A percentile compares a stretch with the other conserved stretches of the same genome.
Conservation (phyloP, 2,888 invertebrate genomes). For the Mayetiola destructor region DNA sequence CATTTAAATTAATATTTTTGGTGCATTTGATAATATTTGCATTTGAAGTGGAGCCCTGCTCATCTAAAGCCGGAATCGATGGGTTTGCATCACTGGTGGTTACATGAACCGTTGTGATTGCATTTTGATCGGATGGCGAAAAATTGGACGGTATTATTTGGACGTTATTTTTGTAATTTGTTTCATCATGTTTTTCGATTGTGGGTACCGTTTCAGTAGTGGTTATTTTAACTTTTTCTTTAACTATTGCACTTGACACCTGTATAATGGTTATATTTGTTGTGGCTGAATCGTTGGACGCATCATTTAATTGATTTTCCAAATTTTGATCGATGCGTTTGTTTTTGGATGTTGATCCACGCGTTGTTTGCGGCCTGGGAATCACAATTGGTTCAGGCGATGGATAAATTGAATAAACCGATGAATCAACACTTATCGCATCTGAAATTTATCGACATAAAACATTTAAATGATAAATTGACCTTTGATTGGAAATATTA, state of each 20-base stretch:
- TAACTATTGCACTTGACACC: conserved; percentile 37
- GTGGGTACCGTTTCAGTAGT: conserved; percentile 17
- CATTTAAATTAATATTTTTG: not conserved
- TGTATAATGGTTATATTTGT: conserved; percentile 47
- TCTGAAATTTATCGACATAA: not conserved
- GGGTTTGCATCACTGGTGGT: not conserved
- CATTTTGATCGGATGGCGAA: conserved; percentile 12
- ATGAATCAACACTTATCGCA: not conserved
- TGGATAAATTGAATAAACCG: conserved; percentile 3
- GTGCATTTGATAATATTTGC: conserved; percentile 17
- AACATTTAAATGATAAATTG: too few relatives aligned
- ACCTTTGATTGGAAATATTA: not conserved
- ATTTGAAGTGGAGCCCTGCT: conserved; percentile 13
- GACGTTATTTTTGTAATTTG: conserved; percentile 32
- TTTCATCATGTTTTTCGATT: conserved; percentile 20
- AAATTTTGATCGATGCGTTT: not conserved
- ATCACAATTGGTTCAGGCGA: conserved; percentile 14
- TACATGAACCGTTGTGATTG: not conserved
- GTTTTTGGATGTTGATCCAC: conserved; percentile 26
- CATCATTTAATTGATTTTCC: conserved; percentile 14
- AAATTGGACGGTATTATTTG: conserved; percentile 36
- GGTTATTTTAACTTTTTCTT: conserved; percentile 31
- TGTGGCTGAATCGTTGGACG: conserved; percentile 1
- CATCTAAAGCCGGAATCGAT: not conserved
- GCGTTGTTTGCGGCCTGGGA: conserved; percentile 30